Evolutionary conservation across 2,113 vertebrate genomes (phyloP).

Genomic region (Telmatochromis sp.): DNA sequence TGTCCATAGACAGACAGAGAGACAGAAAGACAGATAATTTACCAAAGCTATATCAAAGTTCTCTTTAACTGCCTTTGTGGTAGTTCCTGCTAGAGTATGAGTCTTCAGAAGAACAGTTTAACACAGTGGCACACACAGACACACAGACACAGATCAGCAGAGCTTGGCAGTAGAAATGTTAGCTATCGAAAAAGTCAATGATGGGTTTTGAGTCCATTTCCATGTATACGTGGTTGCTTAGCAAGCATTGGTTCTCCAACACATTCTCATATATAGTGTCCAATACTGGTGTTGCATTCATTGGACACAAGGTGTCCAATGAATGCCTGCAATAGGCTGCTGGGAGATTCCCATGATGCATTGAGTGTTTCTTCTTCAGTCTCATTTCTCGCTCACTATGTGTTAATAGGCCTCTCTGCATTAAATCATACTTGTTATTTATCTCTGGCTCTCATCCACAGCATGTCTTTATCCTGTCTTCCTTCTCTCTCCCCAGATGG

Average conservation of each 20-base stretch:
- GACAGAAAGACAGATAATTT: neutral
- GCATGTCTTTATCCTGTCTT: rapidly evolving
- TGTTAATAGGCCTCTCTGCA: neutral
- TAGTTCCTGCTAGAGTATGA: neutral
- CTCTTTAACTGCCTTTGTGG: neutral
- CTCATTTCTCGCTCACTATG: neutral
- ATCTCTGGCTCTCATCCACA: neutral
- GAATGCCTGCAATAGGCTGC: neutral
- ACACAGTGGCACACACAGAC: neutral
- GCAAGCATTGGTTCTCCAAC: neutral
- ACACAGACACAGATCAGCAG: neutral
- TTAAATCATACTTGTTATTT: neutral
- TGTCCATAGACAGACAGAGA: neutral
- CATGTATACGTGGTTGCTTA: neutral
- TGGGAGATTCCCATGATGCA: neutral
- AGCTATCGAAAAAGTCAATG: neutral
- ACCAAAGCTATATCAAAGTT: neutral
- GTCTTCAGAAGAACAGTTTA: neutral
- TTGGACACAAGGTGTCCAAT: neutral
- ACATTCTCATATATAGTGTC: neutral
- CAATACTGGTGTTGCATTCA: neutral
- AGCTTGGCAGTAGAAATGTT: rapidly evolving
- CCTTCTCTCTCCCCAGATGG: neutral
- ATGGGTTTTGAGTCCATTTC: neutral
- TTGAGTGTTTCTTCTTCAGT: neutral